Base-by-base conservation (phyloP, 37 sponge, comb jelly and placozoan species). In the Aphrocallistes beatrix region DNA sequence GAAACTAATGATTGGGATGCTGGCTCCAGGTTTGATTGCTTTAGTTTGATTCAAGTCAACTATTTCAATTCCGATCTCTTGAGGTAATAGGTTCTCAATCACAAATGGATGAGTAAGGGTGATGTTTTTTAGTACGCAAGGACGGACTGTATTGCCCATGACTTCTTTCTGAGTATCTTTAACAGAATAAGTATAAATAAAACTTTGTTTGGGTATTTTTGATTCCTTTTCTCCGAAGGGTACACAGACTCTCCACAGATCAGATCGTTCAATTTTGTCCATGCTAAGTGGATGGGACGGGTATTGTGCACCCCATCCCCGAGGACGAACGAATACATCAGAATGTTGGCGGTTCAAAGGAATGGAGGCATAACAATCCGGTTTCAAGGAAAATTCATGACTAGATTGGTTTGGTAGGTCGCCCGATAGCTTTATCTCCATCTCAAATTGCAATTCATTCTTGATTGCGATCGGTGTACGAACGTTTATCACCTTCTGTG, bases 401-500 rank as follows among this genome's bases (percentile, higher is more conserved):
- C 32, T 60, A 30, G 8, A 25, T 13, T 60, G 75, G 21, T 60
- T 13, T 28, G 21, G 17, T 13, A 60, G 21, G 1, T 60, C 75
- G n/a, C 75, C 75, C 3, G 75, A 25, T 60, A 60, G 34, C 75
- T 60, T 60, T 60, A 60, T 82, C 36, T 96, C 93, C 39, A 96
- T 81, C 23, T 95, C 91, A 3, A 92, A 25, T 47, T 94, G 87
- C 84, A 90, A 60, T 1, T 48, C 87, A 84, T 94, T 96, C 86
- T 88, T 88, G 6, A 96, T 45, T 36, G 92, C 90, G 0, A 96
- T 90, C 0, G 91, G 87, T 0, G 96, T 94, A 0, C 96, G 92
- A 36, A 96, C 89, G 50, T 93, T 96, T 84, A 96, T 89, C 23
- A 94, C 86, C 49, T 96, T 96, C 81, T 84, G 85, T 34, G 92